These are phyloP conservation scores for Lepus timidus DNA, from an alignment of 2,113 vertebrate species.

Conservation along the genomic window DNA sequence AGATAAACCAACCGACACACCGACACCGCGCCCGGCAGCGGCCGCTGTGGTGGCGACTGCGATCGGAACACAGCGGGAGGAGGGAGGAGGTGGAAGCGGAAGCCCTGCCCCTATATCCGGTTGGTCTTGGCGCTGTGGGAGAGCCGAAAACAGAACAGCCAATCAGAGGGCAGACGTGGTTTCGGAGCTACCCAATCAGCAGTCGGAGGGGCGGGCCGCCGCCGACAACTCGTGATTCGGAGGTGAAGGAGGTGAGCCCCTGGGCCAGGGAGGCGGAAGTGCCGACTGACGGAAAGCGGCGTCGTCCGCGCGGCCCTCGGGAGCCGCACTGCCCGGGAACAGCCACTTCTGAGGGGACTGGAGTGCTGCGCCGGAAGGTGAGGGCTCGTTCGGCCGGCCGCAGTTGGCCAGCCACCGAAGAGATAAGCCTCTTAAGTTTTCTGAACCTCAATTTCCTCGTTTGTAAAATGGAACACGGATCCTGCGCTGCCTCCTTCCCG, in stretches of 20 bases:
- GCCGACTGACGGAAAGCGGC: rapidly evolving
- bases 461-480: background rate
- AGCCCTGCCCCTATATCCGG: conserved; percentile 74
- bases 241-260: rapidly evolving
- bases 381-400: background rate
- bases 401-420: background rate
- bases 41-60: background rate
- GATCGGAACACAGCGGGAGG: background rate
- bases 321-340: rapidly evolving
- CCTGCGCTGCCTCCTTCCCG: background rate
- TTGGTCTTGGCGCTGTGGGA: background rate
- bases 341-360: rapidly evolving
- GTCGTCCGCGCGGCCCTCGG: rapidly evolving
- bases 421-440: background rate
- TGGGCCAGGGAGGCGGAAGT: background rate
- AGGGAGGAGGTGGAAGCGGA: conserved; percentile 50
- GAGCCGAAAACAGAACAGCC: background rate
- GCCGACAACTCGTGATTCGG: conserved; percentile 70
- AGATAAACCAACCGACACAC: conserved; percentile 1
- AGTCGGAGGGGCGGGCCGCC: background rate
- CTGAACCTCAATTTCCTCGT: background rate
- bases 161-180: background rate
- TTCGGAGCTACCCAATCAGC: conserved; percentile 58
- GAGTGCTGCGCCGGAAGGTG: background rate
- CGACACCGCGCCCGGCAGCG: background rate